phyloP scores from a whole-genome alignment of 1,140 invertebrate genomes.

The Drosophila dunni region DNA sequence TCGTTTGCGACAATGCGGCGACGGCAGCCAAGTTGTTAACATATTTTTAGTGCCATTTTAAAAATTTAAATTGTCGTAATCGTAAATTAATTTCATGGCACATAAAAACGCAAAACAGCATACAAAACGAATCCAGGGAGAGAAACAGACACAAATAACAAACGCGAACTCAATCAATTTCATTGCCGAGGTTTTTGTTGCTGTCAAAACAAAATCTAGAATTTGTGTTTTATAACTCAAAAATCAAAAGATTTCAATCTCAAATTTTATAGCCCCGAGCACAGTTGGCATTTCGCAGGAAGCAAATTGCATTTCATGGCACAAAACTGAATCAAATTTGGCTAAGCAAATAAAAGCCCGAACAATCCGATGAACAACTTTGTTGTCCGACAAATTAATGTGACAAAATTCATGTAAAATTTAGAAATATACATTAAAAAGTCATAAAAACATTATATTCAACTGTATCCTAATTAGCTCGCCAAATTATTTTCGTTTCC shows the following conservation, averaged over 20 bases:
- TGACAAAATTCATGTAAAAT: conserved; percentile 59
- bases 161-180: conserved; percentile 46
- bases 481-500: conserved; percentile 59
- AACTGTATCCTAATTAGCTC: conserved; percentile 69
- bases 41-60: conserved; percentile 82
- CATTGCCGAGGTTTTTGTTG: conserved; percentile 35
- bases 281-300: conserved; percentile 49
- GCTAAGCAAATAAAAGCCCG: neutral
- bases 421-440: conserved; percentile 69
- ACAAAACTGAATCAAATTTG: conserved; percentile 15
- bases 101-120: conserved; percentile 71
- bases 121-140: conserved; percentile 48
- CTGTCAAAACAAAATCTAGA: conserved; percentile 10
- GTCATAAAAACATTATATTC: conserved; percentile 76
- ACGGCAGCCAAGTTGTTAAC: conserved; percentile 63
- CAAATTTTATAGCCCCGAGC: conserved; percentile 52
- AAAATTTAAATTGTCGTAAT: conserved; percentile 84
- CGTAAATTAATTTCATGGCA: conserved; percentile 84
- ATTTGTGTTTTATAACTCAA: conserved; percentile 58
- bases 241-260: conserved; percentile 27
- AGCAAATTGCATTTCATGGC: conserved; percentile 12
- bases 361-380: conserved; percentile 5
- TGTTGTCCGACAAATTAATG: conserved; percentile 37
- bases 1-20: conserved; percentile 59
- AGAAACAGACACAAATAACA: conserved; percentile 3